phyloP scores from a whole-genome alignment of 2,113 vertebrate species.

The Podarcis raffonei region DNA sequence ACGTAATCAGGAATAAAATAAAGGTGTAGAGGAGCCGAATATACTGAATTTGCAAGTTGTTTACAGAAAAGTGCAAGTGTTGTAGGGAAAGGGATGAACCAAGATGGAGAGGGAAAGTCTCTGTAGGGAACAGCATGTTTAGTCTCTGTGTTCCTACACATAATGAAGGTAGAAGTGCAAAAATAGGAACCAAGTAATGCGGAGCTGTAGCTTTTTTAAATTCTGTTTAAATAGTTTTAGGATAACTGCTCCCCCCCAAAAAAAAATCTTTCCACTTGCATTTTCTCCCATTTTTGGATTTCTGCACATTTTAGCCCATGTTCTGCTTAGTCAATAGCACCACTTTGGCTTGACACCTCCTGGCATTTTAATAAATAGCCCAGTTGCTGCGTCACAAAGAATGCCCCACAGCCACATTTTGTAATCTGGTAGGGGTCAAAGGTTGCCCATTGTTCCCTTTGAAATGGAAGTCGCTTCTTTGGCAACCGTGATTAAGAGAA shows the following conservation, averaged over 20 bases:
- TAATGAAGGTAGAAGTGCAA: rapidly evolving
- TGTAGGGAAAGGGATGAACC: background rate
- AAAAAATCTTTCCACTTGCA: background rate
- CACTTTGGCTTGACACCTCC: background rate
- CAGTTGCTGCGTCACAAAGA: conserved; percentile 55
- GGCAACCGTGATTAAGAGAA: conserved; percentile 17
- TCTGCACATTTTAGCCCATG: background rate
- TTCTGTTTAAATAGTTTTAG: background rate
- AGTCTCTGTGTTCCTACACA: rapidly evolving
- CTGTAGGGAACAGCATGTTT: background rate
- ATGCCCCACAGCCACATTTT: conserved; percentile 36
- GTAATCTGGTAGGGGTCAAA: conserved; percentile 53
- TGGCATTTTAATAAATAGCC: conserved; percentile 46
- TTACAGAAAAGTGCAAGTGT: background rate
- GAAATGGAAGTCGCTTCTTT: conserved; percentile 34
- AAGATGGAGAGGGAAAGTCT: conserved; percentile 10
- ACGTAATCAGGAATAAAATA: background rate
- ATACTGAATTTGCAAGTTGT: background rate
- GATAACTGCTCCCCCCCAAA: background rate
- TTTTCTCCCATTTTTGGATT: background rate
- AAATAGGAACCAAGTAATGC: background rate
- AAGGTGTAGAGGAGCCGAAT: background rate
- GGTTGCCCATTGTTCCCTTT: conserved; percentile 53
- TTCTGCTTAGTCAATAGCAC: background rate
- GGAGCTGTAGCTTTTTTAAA: too few species aligned